phyloP scores from a whole-genome alignment of 30 jellyfish, hydroid and myxozoan genomes.

The Aurelia sp. region DNA sequence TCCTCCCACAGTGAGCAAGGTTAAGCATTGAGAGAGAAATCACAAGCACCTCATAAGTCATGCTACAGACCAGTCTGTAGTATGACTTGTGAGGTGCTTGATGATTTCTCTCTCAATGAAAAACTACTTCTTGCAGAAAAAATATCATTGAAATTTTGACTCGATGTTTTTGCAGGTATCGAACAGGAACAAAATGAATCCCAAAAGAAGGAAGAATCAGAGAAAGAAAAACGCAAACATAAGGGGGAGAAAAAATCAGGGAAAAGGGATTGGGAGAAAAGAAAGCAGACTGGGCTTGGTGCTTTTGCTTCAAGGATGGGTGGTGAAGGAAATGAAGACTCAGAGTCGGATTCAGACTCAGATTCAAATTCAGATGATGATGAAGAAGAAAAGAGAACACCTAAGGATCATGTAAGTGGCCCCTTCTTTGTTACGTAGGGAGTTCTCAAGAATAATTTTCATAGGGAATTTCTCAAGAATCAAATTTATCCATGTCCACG shows the following conservation, averaged over 20 bases:
- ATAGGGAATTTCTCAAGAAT: too few relatives aligned
- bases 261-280: slow-evolving; percentile 66
- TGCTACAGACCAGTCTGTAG: too few relatives aligned
- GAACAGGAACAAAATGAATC: background rate
- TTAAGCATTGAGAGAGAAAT: too few relatives aligned
- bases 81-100: too few relatives aligned
- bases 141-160: too few relatives aligned
- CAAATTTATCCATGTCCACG: too few relatives aligned
- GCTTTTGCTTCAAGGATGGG: slow-evolving; percentile 61
- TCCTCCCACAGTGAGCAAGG: too few relatives aligned
- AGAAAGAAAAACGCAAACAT: slow-evolving; percentile 4
- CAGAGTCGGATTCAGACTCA: slow-evolving; percentile 58
- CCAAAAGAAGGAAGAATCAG: slow-evolving; percentile 9
- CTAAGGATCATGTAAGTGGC: background rate
- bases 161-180: background rate
- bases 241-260: slow-evolving; percentile 33
- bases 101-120: too few relatives aligned
- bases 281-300: slow-evolving; percentile 59
- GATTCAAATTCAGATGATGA: slow-evolving; percentile 63
- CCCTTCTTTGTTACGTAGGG: too few relatives aligned
- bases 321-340: slow-evolving; percentile 64
- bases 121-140: too few relatives aligned
- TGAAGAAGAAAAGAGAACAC: slow-evolving; percentile 30
- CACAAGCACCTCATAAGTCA: too few relatives aligned
- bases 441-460: too few relatives aligned